Conservation (phyloP, 2,888 invertebrate species). For the Drosophila mulleri region DNA sequence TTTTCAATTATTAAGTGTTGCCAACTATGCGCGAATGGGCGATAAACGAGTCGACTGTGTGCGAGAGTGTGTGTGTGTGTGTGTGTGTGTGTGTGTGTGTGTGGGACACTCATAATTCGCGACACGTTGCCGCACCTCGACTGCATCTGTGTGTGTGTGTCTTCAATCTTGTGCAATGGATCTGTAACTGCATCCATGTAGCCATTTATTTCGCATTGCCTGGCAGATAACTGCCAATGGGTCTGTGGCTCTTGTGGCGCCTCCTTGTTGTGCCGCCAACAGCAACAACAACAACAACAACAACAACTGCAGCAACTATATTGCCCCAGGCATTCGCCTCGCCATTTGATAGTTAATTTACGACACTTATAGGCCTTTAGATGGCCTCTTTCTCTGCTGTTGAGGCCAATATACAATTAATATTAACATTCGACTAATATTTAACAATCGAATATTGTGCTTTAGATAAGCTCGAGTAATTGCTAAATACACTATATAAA, state of each 20-base stretch:
- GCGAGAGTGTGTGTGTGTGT: constrained; percentile 3
- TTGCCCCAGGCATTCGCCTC: constrained; percentile 7
- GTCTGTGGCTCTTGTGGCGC: constrained; percentile 19
- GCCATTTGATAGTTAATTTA: constrained; percentile 33
- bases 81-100: constrained; percentile 13
- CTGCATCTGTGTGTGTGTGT: constrained; percentile 14
- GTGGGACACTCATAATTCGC: constrained; percentile 66
- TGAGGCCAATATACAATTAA: constrained; percentile 15
- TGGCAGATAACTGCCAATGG: constrained; percentile 63
- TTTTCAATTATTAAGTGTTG: constrained; percentile 84
- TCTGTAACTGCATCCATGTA: constrained; percentile 68
- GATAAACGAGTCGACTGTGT: constrained; percentile 65
- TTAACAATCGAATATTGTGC: neutral
- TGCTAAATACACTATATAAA: too few species aligned
- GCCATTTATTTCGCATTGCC: constrained; percentile 68
- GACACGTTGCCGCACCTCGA: constrained; percentile 56
- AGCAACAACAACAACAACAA: constrained; percentile 22
- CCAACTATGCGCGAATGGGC: constrained; percentile 76
- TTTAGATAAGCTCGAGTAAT: neutral
- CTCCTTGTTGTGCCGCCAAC: constrained; percentile 29
- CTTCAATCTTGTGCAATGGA: constrained; percentile 71
- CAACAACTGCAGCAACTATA: constrained; percentile 16
- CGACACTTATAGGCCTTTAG: constrained; percentile 17
- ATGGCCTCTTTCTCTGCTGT: neutral
- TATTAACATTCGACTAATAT: constrained; percentile 18